Conservation (phyloP, 2,113 vertebrate genomes). For the Rhegmatorhina hoffmannsi region DNA sequence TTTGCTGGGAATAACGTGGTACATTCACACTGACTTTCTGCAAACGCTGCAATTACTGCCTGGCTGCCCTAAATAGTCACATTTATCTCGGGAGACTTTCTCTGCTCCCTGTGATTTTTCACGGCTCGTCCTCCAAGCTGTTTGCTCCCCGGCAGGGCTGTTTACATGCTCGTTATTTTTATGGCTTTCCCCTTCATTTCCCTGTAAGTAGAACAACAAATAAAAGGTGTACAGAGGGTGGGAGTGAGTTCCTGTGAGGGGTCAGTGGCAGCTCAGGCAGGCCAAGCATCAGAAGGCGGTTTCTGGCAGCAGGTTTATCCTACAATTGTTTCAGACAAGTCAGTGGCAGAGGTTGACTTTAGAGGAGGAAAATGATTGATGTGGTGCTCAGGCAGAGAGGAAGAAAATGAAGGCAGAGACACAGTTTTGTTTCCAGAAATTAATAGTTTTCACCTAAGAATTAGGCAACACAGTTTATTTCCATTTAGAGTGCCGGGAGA, state of each 20-base stretch:
- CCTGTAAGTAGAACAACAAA: neutral
- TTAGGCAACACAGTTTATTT: neutral
- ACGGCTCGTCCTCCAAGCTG: neutral
- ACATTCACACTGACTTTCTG: neutral
- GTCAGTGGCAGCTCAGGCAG: neutral
- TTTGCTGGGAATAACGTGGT: neutral
- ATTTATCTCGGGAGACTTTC: neutral
- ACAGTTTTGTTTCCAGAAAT: neutral
- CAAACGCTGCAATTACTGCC: neutral
- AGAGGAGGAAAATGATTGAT: neutral
- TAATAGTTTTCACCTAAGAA: neutral
- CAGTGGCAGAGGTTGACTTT: neutral
- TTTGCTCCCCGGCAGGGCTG: neutral
- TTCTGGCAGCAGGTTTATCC: neutral
- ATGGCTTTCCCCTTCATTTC: neutral
- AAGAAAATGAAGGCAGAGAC: neutral
- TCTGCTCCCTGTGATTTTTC: neutral
- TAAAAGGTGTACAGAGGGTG: neutral
- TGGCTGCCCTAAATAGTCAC: conserved; percentile 15
- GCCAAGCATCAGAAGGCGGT: neutral
- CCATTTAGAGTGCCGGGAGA: neutral
- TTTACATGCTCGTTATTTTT: neutral
- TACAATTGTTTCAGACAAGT: neutral
- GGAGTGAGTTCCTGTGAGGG: neutral
- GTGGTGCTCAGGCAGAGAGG: neutral